Evolutionary conservation across 2,113 vertebrate species (phyloP), one percentile per base, ranked within the genome.

Genomic region (Gymnobelideus leadbeateri): DNA sequence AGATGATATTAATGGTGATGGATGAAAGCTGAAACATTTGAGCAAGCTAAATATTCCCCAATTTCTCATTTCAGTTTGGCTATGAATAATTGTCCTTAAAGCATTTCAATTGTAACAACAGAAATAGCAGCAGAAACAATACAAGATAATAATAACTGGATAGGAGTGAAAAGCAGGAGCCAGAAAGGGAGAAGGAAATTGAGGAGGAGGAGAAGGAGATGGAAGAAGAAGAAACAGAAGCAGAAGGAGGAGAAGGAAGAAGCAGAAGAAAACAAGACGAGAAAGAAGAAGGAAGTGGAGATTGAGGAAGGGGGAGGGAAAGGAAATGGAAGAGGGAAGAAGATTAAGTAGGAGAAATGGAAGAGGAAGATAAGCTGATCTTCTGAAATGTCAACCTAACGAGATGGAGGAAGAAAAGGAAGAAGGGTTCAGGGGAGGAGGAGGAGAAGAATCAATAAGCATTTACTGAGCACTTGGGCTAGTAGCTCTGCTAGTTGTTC

Each of bases 1-100:
- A 97, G 96, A 97, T 96, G 97, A 98, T 94, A 97, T 97, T 98
- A 98, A 97, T 93, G 96, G 93, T 95, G 94, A 97, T 94, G 68
- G 95, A 77, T 95, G 92, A 96, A 94, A 89, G 91, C 94, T 95
- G 93, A 95, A 96, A 95, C 54, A 96, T 94, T 95, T 95, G 54
- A 96, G 77, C 94, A 89, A 96, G 97, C 93, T 97, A 94, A 96
- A 95, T 77, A 92, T 89, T 49, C 51, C 94, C 53, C 46, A 94
- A 94, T 89, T 97, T 97, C 92, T 97, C 89, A 47, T 97, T 96
- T 96, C 55, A 92, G 52, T 89, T 37, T 92, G 90, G 84, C 93
- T 97, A 94, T 94, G 98, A 97, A 97, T 97, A 97, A 91, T 95
- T 16, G 46, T 91, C 96, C 77, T 96, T 84, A 31, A 97, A 94